Percentiles rank a stretch among this genome's conserved stretches.
Conservation (phyloP, 2,888 invertebrate genomes). For the Andrena hattorfiana region DNA sequence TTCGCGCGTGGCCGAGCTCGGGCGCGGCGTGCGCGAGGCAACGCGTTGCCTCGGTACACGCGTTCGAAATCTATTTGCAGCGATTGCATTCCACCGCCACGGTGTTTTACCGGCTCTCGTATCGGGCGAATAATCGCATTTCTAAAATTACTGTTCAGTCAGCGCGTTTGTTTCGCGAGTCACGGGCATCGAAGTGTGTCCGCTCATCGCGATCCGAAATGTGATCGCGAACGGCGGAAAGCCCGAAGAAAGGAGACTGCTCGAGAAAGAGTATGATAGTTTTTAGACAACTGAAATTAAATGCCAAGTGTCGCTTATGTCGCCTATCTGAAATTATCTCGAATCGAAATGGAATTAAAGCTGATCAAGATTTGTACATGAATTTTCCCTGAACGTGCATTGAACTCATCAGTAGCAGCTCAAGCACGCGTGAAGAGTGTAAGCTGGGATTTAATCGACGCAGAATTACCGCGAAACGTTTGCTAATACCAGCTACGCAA, state of each 20-base stretch:
- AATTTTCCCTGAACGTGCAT: neutral
- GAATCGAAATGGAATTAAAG: too few species aligned
- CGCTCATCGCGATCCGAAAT: neutral
- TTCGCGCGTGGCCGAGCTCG: neutral
- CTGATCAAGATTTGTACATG: too few species aligned
- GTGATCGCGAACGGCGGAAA: neutral
- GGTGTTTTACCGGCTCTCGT: conserved; percentile 32
- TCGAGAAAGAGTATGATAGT: too few species aligned
- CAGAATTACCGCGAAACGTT: conserved; percentile 6
- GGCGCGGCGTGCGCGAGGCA: neutral
- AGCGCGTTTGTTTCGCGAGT: conserved; percentile 19
- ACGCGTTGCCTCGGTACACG: conserved; percentile 6
- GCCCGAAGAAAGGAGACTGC: too few species aligned
- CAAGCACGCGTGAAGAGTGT: neutral
- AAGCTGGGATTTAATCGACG: neutral
- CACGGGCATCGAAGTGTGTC: neutral
- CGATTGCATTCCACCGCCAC: conserved; percentile 45
- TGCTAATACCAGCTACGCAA: neutral
- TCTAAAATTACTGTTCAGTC: conserved; percentile 35
- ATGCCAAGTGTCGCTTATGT: too few species aligned
- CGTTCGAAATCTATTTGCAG: conserved; percentile 49
- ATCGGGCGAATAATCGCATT: conserved; percentile 34
- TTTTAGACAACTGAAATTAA: too few species aligned
- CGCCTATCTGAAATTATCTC: too few species aligned
- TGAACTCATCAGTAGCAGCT: neutral